Conservation (phyloP, 1,140 invertebrate species). For the Forficula auricularia region DNA sequence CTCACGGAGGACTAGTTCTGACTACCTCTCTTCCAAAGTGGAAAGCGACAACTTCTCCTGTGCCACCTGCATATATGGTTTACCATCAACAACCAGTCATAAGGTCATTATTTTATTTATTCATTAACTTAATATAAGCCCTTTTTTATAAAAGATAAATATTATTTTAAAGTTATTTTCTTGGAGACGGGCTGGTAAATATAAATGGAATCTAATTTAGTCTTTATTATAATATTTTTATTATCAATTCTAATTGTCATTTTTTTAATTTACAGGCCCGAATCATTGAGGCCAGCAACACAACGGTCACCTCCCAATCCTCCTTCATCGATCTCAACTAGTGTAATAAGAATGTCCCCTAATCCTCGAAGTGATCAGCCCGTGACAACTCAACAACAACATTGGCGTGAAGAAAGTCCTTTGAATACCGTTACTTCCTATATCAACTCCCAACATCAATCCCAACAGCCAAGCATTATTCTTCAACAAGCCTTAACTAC, state of each 20-base stretch:
- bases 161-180: no score
- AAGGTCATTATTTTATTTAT: constrained; percentile 27
- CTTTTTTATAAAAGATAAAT: no score
- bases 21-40: constrained; percentile 21
- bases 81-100: constrained; percentile 36
- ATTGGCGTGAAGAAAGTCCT: neutral
- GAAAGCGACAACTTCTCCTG: constrained; percentile 28
- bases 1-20: constrained; percentile 18
- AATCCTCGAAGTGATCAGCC: constrained; percentile 21
- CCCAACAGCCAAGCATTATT: constrained; percentile 21
- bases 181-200: no score
- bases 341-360: constrained; percentile 65
- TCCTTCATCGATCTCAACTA: constrained; percentile 36
- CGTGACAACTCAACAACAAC: neutral
- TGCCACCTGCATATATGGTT: constrained; percentile 26
- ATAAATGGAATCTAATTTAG: no score
- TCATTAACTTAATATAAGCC: constrained; percentile 1
- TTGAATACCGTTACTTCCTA: neutral
- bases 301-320: constrained; percentile 13
- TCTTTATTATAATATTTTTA: no score
- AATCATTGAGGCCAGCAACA: constrained; percentile 33
- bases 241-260: neutral
- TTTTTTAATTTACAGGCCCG: constrained; percentile 24
- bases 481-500: constrained; percentile 20
- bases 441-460: constrained; percentile 6